phyloP scores from a whole-genome alignment of 2,113 vertebrate species.

The Verasper variegatus region DNA sequence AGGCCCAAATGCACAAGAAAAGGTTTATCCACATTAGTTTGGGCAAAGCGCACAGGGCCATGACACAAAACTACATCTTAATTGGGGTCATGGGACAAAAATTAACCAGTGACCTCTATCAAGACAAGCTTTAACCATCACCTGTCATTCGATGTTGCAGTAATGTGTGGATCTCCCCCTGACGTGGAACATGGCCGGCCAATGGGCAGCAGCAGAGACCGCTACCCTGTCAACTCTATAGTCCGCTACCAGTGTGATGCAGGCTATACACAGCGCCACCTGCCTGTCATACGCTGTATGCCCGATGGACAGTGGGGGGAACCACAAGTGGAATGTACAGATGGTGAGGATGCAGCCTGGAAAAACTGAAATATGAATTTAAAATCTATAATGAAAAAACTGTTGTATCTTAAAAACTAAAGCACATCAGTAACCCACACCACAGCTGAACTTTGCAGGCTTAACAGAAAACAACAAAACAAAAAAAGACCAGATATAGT shows the following conservation, averaged over 20 bases:
- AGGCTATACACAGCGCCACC: constrained; percentile 90
- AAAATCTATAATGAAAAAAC: too few relatives aligned
- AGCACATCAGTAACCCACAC: not conserved
- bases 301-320: constrained; percentile 91
- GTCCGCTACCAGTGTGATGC: constrained; percentile 92
- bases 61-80: too few relatives aligned
- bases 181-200: constrained; percentile 85
- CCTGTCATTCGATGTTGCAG: constrained; percentile 65
- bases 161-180: constrained; percentile 88
- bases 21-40: too few relatives aligned
- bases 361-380: not conserved
- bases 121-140: not conserved
- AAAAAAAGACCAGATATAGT: too few relatives aligned
- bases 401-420: too few relatives aligned
- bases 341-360: constrained; percentile 78
- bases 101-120: not conserved
- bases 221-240: constrained; percentile 88
- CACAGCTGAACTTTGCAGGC: too few relatives aligned
- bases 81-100: not conserved
- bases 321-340: constrained; percentile 91
- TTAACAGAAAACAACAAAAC: too few relatives aligned
- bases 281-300: constrained; percentile 91
- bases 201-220: constrained; percentile 86
- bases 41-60: too few relatives aligned
- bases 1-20: too few relatives aligned